Percentiles rank a stretch among this genome's conserved stretches.
Conservation (phyloP, 2,797 vertebrate species). For the Florisuga fusca region DNA sequence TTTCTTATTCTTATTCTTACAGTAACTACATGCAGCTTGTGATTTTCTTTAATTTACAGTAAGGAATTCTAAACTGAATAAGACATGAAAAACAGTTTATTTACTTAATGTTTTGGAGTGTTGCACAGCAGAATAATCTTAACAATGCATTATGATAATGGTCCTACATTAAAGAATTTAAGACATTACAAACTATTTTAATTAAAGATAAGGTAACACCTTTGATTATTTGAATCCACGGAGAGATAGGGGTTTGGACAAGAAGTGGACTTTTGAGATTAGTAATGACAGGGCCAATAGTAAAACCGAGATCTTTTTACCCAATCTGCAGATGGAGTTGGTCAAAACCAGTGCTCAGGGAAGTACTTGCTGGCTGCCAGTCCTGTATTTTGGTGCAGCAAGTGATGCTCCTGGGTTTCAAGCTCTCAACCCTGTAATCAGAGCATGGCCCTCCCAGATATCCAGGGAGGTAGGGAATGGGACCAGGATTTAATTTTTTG, state of each 20-base stretch:
- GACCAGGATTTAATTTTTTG: neutral
- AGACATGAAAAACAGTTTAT: neutral
- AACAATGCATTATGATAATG: neutral
- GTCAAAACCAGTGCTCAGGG: neutral
- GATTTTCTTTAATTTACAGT: neutral
- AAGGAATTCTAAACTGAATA: neutral
- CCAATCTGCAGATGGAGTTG: neutral
- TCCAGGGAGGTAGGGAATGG: too few species aligned
- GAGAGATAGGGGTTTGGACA: neutral
- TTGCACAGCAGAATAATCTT: neutral
- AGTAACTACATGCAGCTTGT: neutral
- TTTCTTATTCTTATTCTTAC: neutral
- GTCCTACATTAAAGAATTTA: neutral
- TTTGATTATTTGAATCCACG: neutral
- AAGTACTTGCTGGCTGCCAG: neutral
- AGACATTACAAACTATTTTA: neutral
- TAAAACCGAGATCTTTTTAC: neutral
- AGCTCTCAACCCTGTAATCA: neutral
- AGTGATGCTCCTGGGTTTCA: neutral
- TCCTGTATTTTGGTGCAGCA: neutral
- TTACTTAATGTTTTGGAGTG: neutral
- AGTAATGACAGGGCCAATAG: neutral
- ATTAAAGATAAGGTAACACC: neutral
- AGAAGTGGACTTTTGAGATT: neutral
- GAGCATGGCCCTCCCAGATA: neutral